phyloP scores from a whole-genome alignment of 2,888 invertebrate species.

The Tholera decimalis region DNA sequence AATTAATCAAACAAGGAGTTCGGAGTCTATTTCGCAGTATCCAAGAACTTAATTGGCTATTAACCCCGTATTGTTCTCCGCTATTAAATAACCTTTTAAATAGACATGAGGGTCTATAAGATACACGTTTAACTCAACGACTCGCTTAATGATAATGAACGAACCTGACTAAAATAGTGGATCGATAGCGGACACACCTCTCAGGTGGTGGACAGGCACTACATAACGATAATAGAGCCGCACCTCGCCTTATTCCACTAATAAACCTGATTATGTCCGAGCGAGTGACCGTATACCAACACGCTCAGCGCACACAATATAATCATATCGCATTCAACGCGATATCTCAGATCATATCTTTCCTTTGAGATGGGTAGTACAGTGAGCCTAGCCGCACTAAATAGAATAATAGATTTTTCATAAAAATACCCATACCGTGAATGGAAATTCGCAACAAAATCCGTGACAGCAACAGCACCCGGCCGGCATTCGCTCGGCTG shows the following conservation, averaged over 20 bases:
- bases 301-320: slow-evolving; percentile 39
- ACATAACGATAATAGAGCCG: slow-evolving; percentile 79
- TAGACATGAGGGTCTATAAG: slow-evolving; percentile 38
- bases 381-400: slow-evolving; percentile 10
- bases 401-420: slow-evolving; percentile 48
- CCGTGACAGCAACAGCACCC: slow-evolving; percentile 64
- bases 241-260: slow-evolving; percentile 78
- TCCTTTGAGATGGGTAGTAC: slow-evolving; percentile 25
- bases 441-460: slow-evolving; percentile 59
- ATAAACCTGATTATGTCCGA: slow-evolving; percentile 79
- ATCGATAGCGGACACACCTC: slow-evolving; percentile 81
- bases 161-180: slow-evolving; percentile 63
- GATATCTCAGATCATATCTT: slow-evolving; percentile 38
- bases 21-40: slow-evolving; percentile 27
- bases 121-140: slow-evolving; percentile 52
- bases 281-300: slow-evolving; percentile 61
- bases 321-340: slow-evolving; percentile 26
- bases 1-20: slow-evolving; percentile 54
- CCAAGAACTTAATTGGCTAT: slow-evolving; percentile 50
- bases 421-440: slow-evolving; percentile 52
- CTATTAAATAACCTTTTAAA: slow-evolving; percentile 61
- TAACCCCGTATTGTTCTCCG: slow-evolving; percentile 54
- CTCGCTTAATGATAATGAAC: slow-evolving; percentile 61
- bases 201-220: slow-evolving; percentile 73
- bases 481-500: slow-evolving; percentile 43